Percentiles rank a stretch among this genome's conserved stretches.
phyloP scores from a whole-genome alignment of 2,888 invertebrate species.

The Charanyca ferruginea region DNA sequence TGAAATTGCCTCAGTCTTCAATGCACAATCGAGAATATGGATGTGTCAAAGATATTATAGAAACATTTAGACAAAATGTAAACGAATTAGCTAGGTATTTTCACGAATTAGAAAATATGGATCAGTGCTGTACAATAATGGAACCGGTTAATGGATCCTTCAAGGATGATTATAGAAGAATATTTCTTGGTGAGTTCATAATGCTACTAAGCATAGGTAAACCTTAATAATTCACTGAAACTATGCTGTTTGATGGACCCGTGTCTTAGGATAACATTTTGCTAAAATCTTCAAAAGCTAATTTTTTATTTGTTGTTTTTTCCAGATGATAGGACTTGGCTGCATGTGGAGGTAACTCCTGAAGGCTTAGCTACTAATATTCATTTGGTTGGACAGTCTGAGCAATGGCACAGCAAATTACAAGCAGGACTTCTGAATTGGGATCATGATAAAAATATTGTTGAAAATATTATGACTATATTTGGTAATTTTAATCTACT shows the following conservation, averaged over 20 bases:
- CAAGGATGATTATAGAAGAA: conserved; percentile 83
- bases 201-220: background rate
- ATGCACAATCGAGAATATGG: conserved; percentile 76
- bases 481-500: conserved; percentile 76
- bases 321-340: conserved; percentile 83
- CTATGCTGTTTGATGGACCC: background rate
- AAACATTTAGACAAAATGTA: conserved; percentile 70
- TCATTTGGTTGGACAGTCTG: conserved; percentile 81
- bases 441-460: conserved; percentile 86
- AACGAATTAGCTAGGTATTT: conserved; percentile 77
- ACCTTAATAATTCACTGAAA: background rate
- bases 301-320: background rate
- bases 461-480: conserved; percentile 80
- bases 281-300: background rate
- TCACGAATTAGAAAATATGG: conserved; percentile 80
- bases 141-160: conserved; percentile 81
- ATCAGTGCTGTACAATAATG: conserved; percentile 78
- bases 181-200: conserved; percentile 76
- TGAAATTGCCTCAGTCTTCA: conserved; percentile 75
- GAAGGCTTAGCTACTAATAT: conserved; percentile 82
- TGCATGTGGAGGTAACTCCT: conserved; percentile 83
- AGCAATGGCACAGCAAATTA: conserved; percentile 78
- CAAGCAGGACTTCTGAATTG: conserved; percentile 79
- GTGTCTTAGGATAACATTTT: background rate
- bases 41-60: conserved; percentile 74